Evolutionary conservation across 2,888 invertebrate species (phyloP), one percentile per base, ranked within the genome.

Genomic region (Harpagoxenus sublaevis): DNA sequence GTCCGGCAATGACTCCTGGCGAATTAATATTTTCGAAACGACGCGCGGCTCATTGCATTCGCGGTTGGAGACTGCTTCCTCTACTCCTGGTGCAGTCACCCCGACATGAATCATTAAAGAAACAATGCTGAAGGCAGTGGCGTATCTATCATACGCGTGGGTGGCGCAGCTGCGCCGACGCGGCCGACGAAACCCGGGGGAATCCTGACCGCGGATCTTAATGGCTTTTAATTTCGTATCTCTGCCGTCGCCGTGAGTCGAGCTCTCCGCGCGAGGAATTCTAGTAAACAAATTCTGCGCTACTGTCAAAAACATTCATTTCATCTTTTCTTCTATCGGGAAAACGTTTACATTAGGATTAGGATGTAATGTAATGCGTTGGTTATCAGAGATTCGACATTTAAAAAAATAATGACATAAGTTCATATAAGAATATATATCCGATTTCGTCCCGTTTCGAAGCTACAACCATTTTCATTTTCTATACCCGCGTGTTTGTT

Each of bases 91-190:
- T 91, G 83, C 90, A 90, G 91, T 90, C 90, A 90, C 90, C 90
- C 91, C 91, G 66, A 89, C 88, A 90, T 90, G 90, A 90, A 90
- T 90, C 90, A 90, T 90, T 90, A 90, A 91, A 90, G 90, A 91
- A 90, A 90, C 90, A 90, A 90, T 90, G 91, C 91, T 90, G 90
- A 90, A 90, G 91, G 91, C 91, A 91, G 91, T 91, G 91, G 91
- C 91, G 91, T 91, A 91, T 90, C 91, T 91, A 91, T 91, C 91
- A 86, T 91, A 91, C 82, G 91, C 89, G 91, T 91, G 91, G 91
- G 91, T 89, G 91, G 91, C 84, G 87, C 91, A 91, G 91, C 91
- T 91, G 91, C 88, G 87, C 87, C 90, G 88, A 88, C 85, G 84
- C 23, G 23, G 23, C 86, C 71, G 84, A 77, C 85, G 68, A 84